Evolutionary conservation across 1,140 invertebrate species (phyloP).

Genomic region (Cotesia chilonis): DNA sequence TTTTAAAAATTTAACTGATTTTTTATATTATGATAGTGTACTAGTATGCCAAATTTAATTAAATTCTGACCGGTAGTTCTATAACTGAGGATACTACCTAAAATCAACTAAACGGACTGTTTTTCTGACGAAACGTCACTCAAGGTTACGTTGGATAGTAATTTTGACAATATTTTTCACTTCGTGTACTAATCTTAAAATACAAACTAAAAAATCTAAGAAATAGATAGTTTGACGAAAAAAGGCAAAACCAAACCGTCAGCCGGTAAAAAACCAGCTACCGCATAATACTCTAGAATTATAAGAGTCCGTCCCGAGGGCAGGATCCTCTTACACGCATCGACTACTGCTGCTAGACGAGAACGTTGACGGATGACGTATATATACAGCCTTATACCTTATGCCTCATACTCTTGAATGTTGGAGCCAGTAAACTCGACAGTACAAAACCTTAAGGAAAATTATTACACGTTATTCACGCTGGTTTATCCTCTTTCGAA

Average conservation of each 20-base stretch:
- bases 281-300: constrained; percentile 53
- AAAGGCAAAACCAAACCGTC: background rate
- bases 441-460: background rate
- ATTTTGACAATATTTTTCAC: too few relatives aligned
- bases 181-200: too few relatives aligned
- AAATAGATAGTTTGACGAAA: constrained; percentile 8
- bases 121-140: too few relatives aligned
- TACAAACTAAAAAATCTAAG: background rate
- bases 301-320: constrained; percentile 47
- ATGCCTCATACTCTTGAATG: too few relatives aligned
- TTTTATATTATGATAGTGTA: too few relatives aligned
- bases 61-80: too few relatives aligned
- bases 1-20: too few relatives aligned
- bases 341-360: constrained; percentile 40
- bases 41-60: too few relatives aligned
- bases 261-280: constrained; percentile 30
- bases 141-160: too few relatives aligned
- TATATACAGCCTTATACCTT: background rate
- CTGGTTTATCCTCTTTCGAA: background rate
- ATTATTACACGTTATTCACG: constrained; percentile 9
- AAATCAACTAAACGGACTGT: too few relatives aligned
- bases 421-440: background rate
- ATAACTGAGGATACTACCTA: too few relatives aligned
- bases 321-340: constrained; percentile 47
- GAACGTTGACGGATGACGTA: background rate